Evolutionary conservation across 1,140 invertebrate species (phyloP), one percentile per base, ranked within the genome.

Genomic region (Triops cancriformis): DNA sequence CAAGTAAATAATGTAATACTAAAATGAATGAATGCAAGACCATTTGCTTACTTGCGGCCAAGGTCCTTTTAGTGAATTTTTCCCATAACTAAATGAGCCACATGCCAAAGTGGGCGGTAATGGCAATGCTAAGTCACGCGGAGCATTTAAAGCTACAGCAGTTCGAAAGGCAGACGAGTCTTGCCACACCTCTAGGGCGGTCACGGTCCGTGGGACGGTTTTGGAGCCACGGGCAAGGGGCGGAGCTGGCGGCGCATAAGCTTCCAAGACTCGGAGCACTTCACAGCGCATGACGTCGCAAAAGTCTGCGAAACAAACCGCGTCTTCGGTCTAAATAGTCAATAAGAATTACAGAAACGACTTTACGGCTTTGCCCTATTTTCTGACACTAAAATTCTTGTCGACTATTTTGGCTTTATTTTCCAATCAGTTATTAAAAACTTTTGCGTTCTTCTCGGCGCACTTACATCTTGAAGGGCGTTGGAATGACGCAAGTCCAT

Each of bases 241-340:
- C 23, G 78, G 37, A 51, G 80, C 78, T 3, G 79, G 76, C 37
- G 81, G 77, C 31, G 80, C 78, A 10, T 79, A 27, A 7, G 77
- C 37, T 26, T 80, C 77, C 37, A 79, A 64, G 14, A 75, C 42
- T 43, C 80, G 73, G 14, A 95, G 85, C 18, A 97, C 93, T 83
- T 96, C 93, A 85, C 95, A 98, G 79, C 95, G 88, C 90, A 97
- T 95, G 80, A 97, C 93, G 85, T 97, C 95, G 88, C 95, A 98
- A 83, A 93, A 97, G 83, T 97, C 94, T 45, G 94, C 93, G 80
- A 97, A 86, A 84, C 95, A 97, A 80, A 97, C 91, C 73, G 93
- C 91, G 83, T 96, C 93, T 85, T 95, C 92, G 45, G 90, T 92
- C 94, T 96, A 82, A 18, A 82, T 82, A 76, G 75, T 37, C 31